Base-by-base conservation (phyloP, 2,113 vertebrate species). In the Lampris incognitus region DNA sequence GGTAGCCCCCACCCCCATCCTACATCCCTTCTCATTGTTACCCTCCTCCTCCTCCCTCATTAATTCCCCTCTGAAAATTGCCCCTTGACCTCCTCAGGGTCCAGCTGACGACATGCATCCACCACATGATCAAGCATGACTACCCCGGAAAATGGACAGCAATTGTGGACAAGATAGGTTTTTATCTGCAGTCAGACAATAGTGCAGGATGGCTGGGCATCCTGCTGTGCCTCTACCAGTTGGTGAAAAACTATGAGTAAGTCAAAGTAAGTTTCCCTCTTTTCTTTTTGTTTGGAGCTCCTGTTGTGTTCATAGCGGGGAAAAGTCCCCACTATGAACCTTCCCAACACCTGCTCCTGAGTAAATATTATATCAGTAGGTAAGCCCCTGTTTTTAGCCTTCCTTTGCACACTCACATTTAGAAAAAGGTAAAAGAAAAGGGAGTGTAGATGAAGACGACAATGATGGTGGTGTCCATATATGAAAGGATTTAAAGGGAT, bases 161-260 rank as follows among this genome's bases (percentile, higher is more conserved):
- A 72, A 97, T 99, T 44, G 97, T 99, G 82, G 98, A 99, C 92
- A 99, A 99, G 94, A 99, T 99, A 66, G 97, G 96, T 69, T 98
- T 96, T 92, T 99, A 99, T 89, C 96, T 99, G 85, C 97, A 98
- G 92, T 97, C 97, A 57, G 97, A 99, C 87, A 98, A 98, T 92
- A 98, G 96, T 76, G 95, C 91, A 79, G 96, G 94, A 69, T 99
- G 97, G 98, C 95, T 99, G 87, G 98, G 98, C 85, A 98, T 99
- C 89, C 95, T 99, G 84, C 96, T 99, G 69, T 99, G 98, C 83
- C 97, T 99, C 81, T 98, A 99, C 93, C 98, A 99, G 82, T 95
- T 99, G 62, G 98, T 99, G 84, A 99, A 99, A 92, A 99, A 98
- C 92, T 99, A 99, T 37, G 98, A 99, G 98, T 99, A 95, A 95